Evolutionary conservation across 2,113 vertebrate genomes (phyloP), one percentile per base, ranked within the genome.

Genomic region (Oreocharis arfaki): DNA sequence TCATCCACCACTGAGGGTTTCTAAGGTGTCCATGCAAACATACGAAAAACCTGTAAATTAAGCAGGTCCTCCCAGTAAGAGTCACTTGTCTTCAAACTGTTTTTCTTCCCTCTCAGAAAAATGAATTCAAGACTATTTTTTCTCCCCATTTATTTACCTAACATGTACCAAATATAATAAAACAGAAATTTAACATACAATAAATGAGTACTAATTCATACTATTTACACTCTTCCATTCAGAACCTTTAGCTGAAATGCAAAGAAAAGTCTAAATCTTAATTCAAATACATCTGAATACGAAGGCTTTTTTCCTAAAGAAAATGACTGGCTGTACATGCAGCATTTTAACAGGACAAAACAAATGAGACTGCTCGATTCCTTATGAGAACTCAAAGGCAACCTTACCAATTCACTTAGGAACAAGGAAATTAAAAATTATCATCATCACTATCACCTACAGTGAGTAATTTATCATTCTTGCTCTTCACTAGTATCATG

Each of bases 401-500:
- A 83, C 93, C 84, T 84, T 84, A 79, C 96, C 97, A 94, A 95
- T 94, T 98, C 98, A 97, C 97, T 97, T 75, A 47, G 92, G 96
- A 98, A 95, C 97, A 97, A 97, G 98, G 97, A 99, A 99, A 99
- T 99, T 99, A 99, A 99, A 99, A 99, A 99, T 99, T 98, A 99
- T 99, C 98, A 98, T 97, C 98, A 98, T 97, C 93, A 92, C 98
- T 98, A 99, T 99, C 98, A 99, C 98, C 98, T 98, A 97, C 98
- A 98, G 98, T 98, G 98, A 99, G 98, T 97, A 98, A 99, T 99
- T 99, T 98, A 99, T 99, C 99, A 99, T 99, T 97, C 97, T 88
- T 98, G 98, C 96, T 97, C 98, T 97, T 98, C 98, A 95, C 96
- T 91, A 98, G 98, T 98, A 98, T 98, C 98, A 93, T 98, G 98